Base-by-base conservation (phyloP, 2,888 invertebrate genomes). In the Pteria penguin region DNA sequence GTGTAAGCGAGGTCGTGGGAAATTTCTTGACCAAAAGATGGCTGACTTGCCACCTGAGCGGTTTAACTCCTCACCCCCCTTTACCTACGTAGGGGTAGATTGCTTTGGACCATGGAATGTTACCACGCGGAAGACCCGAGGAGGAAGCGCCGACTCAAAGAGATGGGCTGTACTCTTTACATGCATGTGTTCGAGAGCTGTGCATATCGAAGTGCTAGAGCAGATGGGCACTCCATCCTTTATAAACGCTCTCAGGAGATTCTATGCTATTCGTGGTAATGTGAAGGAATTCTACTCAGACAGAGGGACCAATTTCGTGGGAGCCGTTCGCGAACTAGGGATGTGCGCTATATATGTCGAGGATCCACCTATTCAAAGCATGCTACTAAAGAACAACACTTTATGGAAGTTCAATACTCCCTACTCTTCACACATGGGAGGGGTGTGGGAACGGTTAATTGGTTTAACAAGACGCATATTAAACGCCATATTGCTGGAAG, bases 41-140 rank as follows among this genome's bases (percentile, higher is more conserved):
- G 70, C 33, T 4, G 63, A 72, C 70, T 66, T 82, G n/a, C 82
- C 79, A 26, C 1, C 1, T 2, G 75, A 77, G 61, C 24, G 80
- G 11, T 18, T 72, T 0, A 54, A 74, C 18, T 66, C 66, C 24
- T 58, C 60, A 29, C 78, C 83, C 4, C 76, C 81, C 45, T 83
- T 83, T 61, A 70, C 80, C 2, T 68, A 76, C 58, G 74, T 79
- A 31, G 81, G 81, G 11, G 72, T 81, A 5, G 79, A 82, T 57
- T 45, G 24, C 52, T 82, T 83, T 63, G 80, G 78, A 26, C 78
- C 67, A n/a, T 80, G 78, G 81, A 26, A 22, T 22, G 62, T 80
- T 5, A 33, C 60, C 3, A 58, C 76, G 2, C 32, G 80, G 24
- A 26, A 61, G 11, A 79, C 79, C 8, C 55, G 78, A 27, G 74